A percentile compares a stretch with the other conserved stretches of the same genome.
phyloP scores from a whole-genome alignment of 2,888 invertebrate genomes.

The Rotaria socialis region DNA sequence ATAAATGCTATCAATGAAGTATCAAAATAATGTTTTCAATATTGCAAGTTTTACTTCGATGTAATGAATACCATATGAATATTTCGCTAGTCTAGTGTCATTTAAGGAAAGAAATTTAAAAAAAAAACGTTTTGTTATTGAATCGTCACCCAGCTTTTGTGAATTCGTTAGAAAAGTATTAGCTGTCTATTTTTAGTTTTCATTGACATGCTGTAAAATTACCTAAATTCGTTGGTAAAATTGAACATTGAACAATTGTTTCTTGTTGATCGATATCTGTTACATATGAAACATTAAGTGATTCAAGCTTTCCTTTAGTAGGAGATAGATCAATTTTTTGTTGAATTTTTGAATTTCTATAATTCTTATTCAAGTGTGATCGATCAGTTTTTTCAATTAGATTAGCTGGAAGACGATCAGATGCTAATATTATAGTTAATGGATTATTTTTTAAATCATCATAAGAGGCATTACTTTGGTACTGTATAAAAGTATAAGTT shows the following conservation, averaged over 20 bases:
- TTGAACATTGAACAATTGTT: not conserved
- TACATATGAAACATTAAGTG: not conserved
- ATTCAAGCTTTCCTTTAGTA: not conserved
- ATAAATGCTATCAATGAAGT: not conserved
- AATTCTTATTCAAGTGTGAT: not conserved
- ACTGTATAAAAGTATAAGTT: not conserved
- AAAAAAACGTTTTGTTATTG: no score
- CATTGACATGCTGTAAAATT: not conserved
- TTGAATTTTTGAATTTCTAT: not conserved
- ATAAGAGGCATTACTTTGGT: not conserved
- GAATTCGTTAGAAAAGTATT: not conserved
- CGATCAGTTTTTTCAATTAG: not conserved
- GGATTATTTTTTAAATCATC: no score
- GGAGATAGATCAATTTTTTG: not conserved
- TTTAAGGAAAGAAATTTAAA: no score
- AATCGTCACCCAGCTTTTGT: no score
- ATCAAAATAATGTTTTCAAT: not conserved
- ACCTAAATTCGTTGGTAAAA: constrained; percentile 41
- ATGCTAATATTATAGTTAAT: not conserved
- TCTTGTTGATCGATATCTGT: not conserved
- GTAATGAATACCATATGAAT: no score
- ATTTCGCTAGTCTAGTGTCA: no score
- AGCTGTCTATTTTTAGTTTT: no score
- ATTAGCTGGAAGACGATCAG: not conserved
- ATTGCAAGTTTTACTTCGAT: no score